Evolutionary conservation across 2,113 vertebrate genomes (phyloP).

Genomic region (Siniperca knerii): DNA sequence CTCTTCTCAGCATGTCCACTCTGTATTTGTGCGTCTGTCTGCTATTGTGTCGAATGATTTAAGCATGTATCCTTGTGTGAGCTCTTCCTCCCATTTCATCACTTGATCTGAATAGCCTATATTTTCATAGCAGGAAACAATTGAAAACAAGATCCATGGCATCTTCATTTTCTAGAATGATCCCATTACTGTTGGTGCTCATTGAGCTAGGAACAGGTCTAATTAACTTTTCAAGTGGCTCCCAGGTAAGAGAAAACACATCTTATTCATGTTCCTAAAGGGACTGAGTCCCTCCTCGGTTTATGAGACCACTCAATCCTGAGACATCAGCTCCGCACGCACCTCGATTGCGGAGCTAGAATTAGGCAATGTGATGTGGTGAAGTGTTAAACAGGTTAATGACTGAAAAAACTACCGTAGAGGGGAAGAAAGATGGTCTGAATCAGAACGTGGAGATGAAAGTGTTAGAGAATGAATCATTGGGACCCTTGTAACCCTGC

Average conservation of each 20-base stretch:
- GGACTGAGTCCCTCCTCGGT: slow-evolving; percentile 45
- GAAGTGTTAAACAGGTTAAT: slow-evolving; percentile 16
- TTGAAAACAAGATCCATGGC: slow-evolving; percentile 20
- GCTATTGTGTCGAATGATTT: not conserved
- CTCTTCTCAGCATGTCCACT: not conserved
- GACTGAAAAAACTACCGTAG: not conserved
- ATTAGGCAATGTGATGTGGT: slow-evolving; percentile 7
- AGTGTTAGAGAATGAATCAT: slow-evolving; percentile 18
- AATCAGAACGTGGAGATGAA: slow-evolving; percentile 31
- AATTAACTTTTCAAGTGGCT: slow-evolving; percentile 64
- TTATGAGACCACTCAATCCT: slow-evolving; percentile 74
- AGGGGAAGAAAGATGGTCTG: not conserved
- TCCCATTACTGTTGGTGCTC: slow-evolving; percentile 30
- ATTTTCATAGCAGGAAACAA: slow-evolving; percentile 5
- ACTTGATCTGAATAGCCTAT: not conserved
- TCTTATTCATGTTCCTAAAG: slow-evolving; percentile 50
- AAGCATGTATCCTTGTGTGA: not conserved
- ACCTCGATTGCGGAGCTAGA: not conserved
- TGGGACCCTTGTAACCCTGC: not conserved
- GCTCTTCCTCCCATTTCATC: not conserved
- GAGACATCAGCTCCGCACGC: not conserved
- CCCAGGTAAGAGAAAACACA: slow-evolving; percentile 41
- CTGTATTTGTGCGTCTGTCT: not conserved
- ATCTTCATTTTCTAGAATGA: slow-evolving; percentile 33
- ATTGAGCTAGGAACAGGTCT: slow-evolving; percentile 38